Base-by-base conservation (phyloP, 2,888 invertebrate species). In the Toxonevra muliebris region DNA sequence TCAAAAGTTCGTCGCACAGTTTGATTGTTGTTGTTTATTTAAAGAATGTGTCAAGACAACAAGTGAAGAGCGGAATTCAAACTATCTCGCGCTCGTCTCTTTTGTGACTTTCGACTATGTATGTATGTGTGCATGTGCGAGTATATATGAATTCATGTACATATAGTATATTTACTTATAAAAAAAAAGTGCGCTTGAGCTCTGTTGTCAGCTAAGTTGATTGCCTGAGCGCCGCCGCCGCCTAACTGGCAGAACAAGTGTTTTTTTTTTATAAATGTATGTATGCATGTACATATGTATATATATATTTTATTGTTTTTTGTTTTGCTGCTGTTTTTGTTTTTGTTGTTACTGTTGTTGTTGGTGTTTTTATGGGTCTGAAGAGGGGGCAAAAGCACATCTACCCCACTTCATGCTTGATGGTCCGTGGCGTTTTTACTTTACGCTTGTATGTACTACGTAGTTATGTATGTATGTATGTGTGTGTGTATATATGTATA, bases 211-310 rank as follows among this genome's bases (percentile, higher is more conserved):
- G 59, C 50, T 65, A 52, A 43, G 43, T 48, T 65, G 65, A 65
- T 65, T 65, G 65, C 59, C 52, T 52, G 58, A 20, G 50, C 17
- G 61, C 52, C 52, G 40, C 65, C 50, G 17, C 19, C 15, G 65
- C 50, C 66, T 57, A 61, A 61, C 66, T 66, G 57, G 66, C 66
- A 55, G 66, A 66, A 57, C 66, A 66, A 66, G 66, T 66, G 66
- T 66, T 61, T 66, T 64, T 50, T 17, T 64, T 50, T 48, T 40
- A 8, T 7, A 45, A 45, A 45, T 55, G 1, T 40, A n/a, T 17
- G 30, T 30, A 50, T 61, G 42, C 41, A n/a, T 8, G 3, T 30
- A 1, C 10, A 10, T 8, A 45, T 12, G 17, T 62, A 45, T 40
- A 4, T 17, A 19, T 40, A 30, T 15, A 41, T 55, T 65, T 15